Percentiles rank a stretch among this genome's conserved stretches.
These are phyloP conservation scores for Drosophila flavopinicola DNA, from an alignment of 2,888 invertebrate genomes.

Conservation along the genomic window DNA sequence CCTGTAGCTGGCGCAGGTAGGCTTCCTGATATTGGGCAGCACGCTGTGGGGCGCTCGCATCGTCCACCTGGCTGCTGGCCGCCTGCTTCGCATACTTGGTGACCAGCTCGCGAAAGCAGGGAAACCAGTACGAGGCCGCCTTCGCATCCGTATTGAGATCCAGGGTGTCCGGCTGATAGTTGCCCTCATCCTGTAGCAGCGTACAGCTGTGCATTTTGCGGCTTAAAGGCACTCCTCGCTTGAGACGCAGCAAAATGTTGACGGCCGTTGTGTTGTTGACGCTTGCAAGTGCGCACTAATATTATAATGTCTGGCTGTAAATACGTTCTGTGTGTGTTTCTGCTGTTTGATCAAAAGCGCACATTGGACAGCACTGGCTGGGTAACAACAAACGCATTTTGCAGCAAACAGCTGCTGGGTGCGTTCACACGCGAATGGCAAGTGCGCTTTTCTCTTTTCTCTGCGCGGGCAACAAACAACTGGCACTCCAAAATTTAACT, in stretches of 20 bases:
- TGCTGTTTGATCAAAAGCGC: slow-evolving; percentile 42
- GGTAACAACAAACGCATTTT: slow-evolving; percentile 56
- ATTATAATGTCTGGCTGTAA: slow-evolving; percentile 33
- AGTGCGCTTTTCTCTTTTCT: too few relatives aligned
- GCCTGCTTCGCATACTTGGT: slow-evolving; percentile 94
- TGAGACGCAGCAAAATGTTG: slow-evolving; percentile 35
- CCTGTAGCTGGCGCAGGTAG: slow-evolving; percentile 90
- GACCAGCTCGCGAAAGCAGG: slow-evolving; percentile 94
- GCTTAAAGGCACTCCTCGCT: slow-evolving; percentile 24
- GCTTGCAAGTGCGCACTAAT: slow-evolving; percentile 40
- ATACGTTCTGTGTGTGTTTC: slow-evolving; percentile 18
- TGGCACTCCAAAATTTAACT: not conserved
- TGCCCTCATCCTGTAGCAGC: slow-evolving; percentile 90
- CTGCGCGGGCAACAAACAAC: not conserved
- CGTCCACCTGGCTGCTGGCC: slow-evolving; percentile 85
- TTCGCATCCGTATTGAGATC: slow-evolving; percentile 93
- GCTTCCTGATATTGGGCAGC: slow-evolving; percentile 93
- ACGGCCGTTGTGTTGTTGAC: slow-evolving; percentile 37
- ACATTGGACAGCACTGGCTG: slow-evolving; percentile 54
- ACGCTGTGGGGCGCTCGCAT: slow-evolving; percentile 88
- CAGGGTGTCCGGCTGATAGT: slow-evolving; percentile 96
- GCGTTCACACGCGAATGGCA: slow-evolving; percentile 33
- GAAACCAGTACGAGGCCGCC: slow-evolving; percentile 96
- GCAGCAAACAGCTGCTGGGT: slow-evolving; percentile 37
- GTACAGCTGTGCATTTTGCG: slow-evolving; percentile 87